Percentiles rank a stretch among this genome's conserved stretches.
phyloP scores from a whole-genome alignment of 2,797 vertebrate species.

The Poecilia picta region DNA sequence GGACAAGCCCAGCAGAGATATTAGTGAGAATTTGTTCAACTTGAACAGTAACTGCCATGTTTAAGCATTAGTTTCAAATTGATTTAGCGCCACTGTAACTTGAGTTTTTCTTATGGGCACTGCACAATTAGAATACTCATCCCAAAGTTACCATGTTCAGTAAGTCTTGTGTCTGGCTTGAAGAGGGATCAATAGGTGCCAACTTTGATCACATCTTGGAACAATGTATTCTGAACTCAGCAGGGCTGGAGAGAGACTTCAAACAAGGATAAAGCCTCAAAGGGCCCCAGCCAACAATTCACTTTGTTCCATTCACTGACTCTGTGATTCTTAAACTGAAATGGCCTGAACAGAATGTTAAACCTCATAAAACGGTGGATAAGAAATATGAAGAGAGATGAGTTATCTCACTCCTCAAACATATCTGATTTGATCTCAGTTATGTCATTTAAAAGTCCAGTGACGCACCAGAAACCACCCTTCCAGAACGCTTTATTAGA shows the following conservation, averaged over 20 bases:
- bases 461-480: conserved; percentile 48
- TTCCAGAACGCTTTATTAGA: conserved; percentile 16
- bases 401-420: conserved; percentile 53
- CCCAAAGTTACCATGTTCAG: conserved; percentile 75
- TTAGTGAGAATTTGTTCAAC: conserved; percentile 24
- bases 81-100: conserved; percentile 37
- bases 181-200: conserved; percentile 80
- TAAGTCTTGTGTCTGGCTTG: conserved; percentile 73
- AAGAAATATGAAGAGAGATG: conserved; percentile 18
- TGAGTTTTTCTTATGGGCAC: conserved; percentile 62
- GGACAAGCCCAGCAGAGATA: conserved; percentile 32
- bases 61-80: conserved; percentile 50
- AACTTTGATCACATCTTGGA: conserved; percentile 77
- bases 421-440: conserved; percentile 61
- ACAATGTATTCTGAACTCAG: conserved; percentile 76
- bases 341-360: conserved; percentile 69
- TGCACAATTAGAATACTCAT: conserved; percentile 76
- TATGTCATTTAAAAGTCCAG: conserved; percentile 38
- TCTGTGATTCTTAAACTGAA: conserved; percentile 75
- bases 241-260: conserved; percentile 73
- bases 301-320: conserved; percentile 77
- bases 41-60: neutral
- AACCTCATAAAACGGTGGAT: conserved; percentile 50
- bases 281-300: conserved; percentile 70
- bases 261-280: conserved; percentile 72